These are phyloP conservation scores for Microcebus ravelobensis DNA, from an alignment of 2,113 vertebrate species.

Conservation along the genomic window DNA sequence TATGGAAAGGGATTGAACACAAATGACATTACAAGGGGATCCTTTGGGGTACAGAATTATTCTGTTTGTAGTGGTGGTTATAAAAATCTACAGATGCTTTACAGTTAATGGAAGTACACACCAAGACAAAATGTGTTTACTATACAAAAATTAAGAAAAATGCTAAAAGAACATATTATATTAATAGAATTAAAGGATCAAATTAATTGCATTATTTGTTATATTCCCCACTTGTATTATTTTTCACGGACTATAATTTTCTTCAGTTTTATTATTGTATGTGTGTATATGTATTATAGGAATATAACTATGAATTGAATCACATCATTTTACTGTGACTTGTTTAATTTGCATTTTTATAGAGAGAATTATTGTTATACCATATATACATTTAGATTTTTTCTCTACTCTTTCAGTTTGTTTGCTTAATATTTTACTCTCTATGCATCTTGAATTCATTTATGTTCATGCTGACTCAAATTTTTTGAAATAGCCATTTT, in stretches of 20 bases:
- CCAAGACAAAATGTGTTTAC: neutral
- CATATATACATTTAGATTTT: neutral
- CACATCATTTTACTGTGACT: neutral
- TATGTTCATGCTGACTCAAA: neutral
- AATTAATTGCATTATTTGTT: neutral
- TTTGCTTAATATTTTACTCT: neutral
- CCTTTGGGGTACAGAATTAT: neutral
- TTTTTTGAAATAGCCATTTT: neutral
- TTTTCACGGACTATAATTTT: neutral
- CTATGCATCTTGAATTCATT: neutral
- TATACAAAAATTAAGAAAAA: neutral
- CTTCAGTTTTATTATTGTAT: neutral
- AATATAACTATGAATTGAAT: neutral
- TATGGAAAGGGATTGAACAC: neutral
- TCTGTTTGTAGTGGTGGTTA: neutral
- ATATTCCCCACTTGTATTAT: neutral
- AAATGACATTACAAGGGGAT: neutral
- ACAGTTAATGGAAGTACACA: neutral
- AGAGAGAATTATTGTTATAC: too few relatives aligned
- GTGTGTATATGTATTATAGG: neutral
- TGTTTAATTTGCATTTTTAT: neutral
- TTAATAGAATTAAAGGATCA: neutral
- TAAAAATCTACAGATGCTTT: neutral
- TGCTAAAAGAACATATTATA: neutral
- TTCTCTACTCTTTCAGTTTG: too few relatives aligned